Base-by-base conservation (phyloP, 2,113 vertebrate genomes). In the Marcusenius ussheri region DNA sequence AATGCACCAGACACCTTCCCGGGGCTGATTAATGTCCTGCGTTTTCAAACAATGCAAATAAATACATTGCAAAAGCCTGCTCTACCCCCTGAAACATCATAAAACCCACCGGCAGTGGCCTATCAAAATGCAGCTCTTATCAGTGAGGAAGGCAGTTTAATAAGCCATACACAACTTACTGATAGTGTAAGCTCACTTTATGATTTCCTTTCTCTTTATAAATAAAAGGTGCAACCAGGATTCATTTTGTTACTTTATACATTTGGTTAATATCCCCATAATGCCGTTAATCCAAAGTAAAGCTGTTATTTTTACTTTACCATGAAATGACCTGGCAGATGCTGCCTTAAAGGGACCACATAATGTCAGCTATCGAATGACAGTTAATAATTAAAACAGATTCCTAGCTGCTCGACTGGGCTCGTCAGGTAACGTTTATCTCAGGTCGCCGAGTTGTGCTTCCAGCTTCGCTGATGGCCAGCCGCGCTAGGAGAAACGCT, bases 301-400 rank as follows among this genome's bases (percentile, higher is more conserved):
- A 80, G 74, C 35, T 42, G 35, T 80, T 80, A 80, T 80, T 80
- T 80, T 80, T 80, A 80, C 74, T 80, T 80, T 80, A 80, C 74
- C 74, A 80, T 80, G 74, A 80, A 80, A 80, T 80, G 35, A 42
- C 74, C 74, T 42, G 74, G 15, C 74, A 80, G 74, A 80, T 80
- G 74, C 35, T 80, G 74, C 35, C 35, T 80, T 80, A 17, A 19
- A 80, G 74, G 74, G 35, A 80, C 35, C 35, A 19, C 13, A 80
- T 80, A 80, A 80, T 80, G 74, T 35, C 74, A 80, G 74, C 13
- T 80, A 80, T 80, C 74, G 35, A 39, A 80, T 80, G 74, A 80
- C 74, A 42, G 31, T 80, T 80, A 80, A 80, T 80, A 80, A 80
- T 80, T 80, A 80, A 80, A 80, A 80, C 15, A 42, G 74, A 80